Evolutionary conservation across 2,888 invertebrate species (phyloP).

Genomic region (Drosophila longiperda): DNA sequence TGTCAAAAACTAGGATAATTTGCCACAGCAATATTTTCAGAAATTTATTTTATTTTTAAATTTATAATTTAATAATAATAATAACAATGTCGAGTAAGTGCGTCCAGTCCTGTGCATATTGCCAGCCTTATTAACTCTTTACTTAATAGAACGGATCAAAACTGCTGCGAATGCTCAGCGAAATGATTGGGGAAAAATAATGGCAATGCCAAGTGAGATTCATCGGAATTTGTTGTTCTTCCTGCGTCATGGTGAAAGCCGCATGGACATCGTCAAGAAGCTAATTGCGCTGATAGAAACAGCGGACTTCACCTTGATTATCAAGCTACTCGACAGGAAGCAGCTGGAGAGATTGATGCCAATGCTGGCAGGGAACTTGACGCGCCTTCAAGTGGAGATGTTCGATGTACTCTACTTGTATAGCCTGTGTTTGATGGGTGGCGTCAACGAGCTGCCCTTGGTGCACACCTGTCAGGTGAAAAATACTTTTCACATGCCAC

Average conservation of each 20-base stretch:
- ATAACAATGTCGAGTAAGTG: background rate
- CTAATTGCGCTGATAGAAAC: constrained; percentile 29
- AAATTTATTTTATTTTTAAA: background rate
- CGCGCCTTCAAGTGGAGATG: constrained; percentile 20
- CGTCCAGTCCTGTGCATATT: background rate
- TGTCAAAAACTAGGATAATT: background rate
- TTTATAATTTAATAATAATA: background rate
- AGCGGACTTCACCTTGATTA: constrained; percentile 1
- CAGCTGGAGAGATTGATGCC: constrained; percentile 31
- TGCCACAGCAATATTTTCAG: background rate
- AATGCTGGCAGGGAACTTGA: constrained; percentile 32
- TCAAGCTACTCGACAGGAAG: background rate
- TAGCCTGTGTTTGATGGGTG: background rate
- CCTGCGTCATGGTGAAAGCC: constrained; percentile 10
- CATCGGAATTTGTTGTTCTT: constrained; percentile 28
- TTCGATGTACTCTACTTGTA: background rate
- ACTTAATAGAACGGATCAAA: background rate
- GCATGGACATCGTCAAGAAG: constrained; percentile 12
- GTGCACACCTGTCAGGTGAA: background rate
- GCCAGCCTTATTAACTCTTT: background rate
- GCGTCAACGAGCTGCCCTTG: background rate
- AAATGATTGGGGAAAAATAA: background rate
- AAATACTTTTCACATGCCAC: background rate
- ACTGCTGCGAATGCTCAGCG: background rate
- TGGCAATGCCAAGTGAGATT: background rate